Evolutionary conservation across 2,888 invertebrate genomes (phyloP), one percentile per base, ranked within the genome.

Genomic region (Dichetophora obliterata): DNA sequence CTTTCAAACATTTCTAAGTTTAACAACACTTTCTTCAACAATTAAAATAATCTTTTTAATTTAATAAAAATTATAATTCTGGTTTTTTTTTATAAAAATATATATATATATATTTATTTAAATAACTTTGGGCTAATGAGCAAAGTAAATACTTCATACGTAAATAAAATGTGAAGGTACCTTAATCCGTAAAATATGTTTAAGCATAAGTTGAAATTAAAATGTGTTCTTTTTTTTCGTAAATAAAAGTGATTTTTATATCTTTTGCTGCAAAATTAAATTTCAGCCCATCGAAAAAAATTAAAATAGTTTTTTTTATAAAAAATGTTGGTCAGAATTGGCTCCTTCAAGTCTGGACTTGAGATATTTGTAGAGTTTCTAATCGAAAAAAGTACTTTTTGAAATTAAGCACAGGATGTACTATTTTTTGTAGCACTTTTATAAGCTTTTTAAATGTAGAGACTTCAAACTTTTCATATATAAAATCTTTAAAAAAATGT

Each of bases 91-190:
- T 24, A 52, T 75, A 27, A 24, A 19, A 59, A 66, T 22, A 48
- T 24, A 48, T n/a, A 70, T 70, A 69, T 70, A 59, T 24, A 63
- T 48, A 66, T 78, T 75, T 78, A 80, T 81, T 87, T 87, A 86
- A 86, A 86, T 86, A 86, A 84, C 86, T 86, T 86, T 86, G 87
- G 87, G 84, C 87, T 84, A 85, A 83, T 78, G 70, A 80, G 76
- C 79, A 77, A 80, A 76, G 74, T 22, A 66, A 68, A 73, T 65
- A 69, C 37, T 59, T 31, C n/a, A n/a, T 34, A 52, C n/a, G 57
- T 37, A 43, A 34, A n/a, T 31, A 63, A 34, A 76, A 54, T 75
- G n/a, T 34, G 48, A 70, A 70, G 69, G 54, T 74, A 73, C 59
- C 85, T 78, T 84, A 81, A 82, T 76, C 50, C 79, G 78, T 68